Conservation (phyloP, 2,797 vertebrate species). For the Pteronotus mesoamericanus region DNA sequence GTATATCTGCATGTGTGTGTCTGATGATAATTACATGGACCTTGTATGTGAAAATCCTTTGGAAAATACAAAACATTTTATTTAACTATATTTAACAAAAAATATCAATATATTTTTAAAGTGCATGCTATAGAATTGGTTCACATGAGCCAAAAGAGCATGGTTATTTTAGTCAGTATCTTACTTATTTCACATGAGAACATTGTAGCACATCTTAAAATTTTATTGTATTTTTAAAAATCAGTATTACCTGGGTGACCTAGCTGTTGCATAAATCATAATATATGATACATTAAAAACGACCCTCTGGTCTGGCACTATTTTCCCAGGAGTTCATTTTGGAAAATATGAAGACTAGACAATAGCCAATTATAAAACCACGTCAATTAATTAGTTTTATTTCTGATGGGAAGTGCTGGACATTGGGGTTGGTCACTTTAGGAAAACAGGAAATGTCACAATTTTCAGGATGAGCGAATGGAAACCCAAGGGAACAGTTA, state of each 20-base stretch:
- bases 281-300: neutral
- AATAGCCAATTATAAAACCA: neutral
- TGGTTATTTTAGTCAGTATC: neutral
- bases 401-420: neutral
- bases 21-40: neutral
- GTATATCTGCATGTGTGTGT: neutral
- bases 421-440: neutral
- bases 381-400: neutral
- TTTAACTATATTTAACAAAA: constrained; percentile 8
- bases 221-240: neutral
- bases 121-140: neutral
- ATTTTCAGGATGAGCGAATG: neutral
- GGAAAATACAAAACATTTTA: neutral
- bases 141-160: neutral
- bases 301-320: neutral
- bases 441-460: neutral
- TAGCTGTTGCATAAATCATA: neutral
- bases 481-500: neutral
- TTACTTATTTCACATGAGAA: neutral
- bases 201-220: neutral
- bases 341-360: neutral
- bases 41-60: neutral
- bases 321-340: neutral
- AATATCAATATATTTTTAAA: neutral
- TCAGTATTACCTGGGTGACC: neutral